Base-by-base conservation (phyloP, 2,888 invertebrate species). In the Nymphalis urticae region DNA sequence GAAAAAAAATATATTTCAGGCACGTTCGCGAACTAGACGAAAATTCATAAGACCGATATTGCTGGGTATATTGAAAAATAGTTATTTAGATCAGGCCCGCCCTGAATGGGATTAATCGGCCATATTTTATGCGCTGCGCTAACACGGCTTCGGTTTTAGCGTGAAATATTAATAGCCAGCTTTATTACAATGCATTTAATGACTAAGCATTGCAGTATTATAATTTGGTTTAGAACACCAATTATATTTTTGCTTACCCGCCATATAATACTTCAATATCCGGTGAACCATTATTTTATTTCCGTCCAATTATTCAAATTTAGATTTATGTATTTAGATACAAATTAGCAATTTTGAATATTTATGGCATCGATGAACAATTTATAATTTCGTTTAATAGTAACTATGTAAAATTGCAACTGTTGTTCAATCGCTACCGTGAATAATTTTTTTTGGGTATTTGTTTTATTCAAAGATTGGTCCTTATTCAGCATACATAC, bases 31-130 rank as follows among this genome's bases (percentile, higher is more conserved):
- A 51, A 51, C 51, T 51, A 56, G 77, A 82, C 82, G 79, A 85
- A 87, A 89, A 90, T 90, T 89, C 89, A 90, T 89, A 87, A 84
- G 80, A 74, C 79, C 79, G 73, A 82, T 85, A 84, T 84, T 83
- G 83, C 79, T 67, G 71, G 82, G 82, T 84, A 82, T 89, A 90
- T 90, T 90, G 89, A 90, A 90, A 90, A 89, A 87, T 90, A 88
- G 88, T 89, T 89, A 87, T 88, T 71, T 71, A 71, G 71, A 66
- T 71, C 54, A 70, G 53, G 13, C 24, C 65, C 60, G 58, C 62
- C 36, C 63, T 58, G 61, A 64, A 70, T 62, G 62, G 64, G 70
- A 70, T 70, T 72, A 71, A 66, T 71, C 68, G 71, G 62, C 71
- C 27, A 72, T 72, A 71, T 68, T 69, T 72, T 59, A 72, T 59